Percentiles rank a stretch among this genome's conserved stretches.
These are phyloP conservation scores for Anoplopoma fimbria DNA, from an alignment of 2,113 vertebrate species.

Conservation along the genomic window DNA sequence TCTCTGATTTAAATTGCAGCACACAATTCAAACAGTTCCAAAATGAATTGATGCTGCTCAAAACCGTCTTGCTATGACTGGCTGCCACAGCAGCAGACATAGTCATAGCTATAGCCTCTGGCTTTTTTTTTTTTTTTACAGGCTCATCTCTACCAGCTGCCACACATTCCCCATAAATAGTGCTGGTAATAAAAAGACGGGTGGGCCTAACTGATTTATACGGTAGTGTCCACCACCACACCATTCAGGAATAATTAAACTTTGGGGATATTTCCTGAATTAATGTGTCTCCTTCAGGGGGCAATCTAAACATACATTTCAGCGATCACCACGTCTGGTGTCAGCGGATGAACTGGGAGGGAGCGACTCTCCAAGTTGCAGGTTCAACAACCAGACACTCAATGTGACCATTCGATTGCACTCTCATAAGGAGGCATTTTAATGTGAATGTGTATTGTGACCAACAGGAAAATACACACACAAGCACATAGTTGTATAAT, in stretches of 20 bases:
- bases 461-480: conserved; percentile 39
- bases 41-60: conserved; percentile 38
- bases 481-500: conserved; percentile 19
- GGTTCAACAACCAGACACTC: conserved; percentile 71
- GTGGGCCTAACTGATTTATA: conserved; percentile 82
- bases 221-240: conserved; percentile 67
- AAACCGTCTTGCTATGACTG: conserved; percentile 56
- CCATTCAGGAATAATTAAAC: conserved; percentile 85
- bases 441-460: conserved; percentile 48
- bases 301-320: conserved; percentile 73
- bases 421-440: conserved; percentile 62
- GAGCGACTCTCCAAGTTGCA: conserved; percentile 48
- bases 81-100: conserved; percentile 55
- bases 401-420: conserved; percentile 60
- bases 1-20: conserved; percentile 9
- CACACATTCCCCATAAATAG: conserved; percentile 83
- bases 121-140: conserved; percentile 80
- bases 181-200: conserved; percentile 80
- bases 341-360: conserved; percentile 31
- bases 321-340: conserved; percentile 17
- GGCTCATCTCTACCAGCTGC: conserved; percentile 79
- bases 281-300: conserved; percentile 74
- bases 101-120: conserved; percentile 69
- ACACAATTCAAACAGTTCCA: conserved; percentile 31
- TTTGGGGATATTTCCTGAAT: conserved; percentile 79